Conservation (phyloP, 2,113 vertebrate genomes). For the Chloroceryle aenea region DNA sequence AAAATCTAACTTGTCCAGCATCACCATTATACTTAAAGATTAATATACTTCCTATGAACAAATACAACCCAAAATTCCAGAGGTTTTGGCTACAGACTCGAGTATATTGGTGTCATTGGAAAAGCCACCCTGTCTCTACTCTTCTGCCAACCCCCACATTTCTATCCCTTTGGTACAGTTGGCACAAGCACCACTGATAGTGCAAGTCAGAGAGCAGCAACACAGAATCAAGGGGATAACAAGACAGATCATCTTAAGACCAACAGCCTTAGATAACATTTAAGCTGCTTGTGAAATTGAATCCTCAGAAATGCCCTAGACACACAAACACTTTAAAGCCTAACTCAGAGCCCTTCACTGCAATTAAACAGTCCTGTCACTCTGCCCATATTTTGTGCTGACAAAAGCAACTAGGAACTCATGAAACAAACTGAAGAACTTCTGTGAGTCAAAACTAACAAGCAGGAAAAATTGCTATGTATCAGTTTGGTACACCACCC, state of each 20-base stretch:
- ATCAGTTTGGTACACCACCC: background rate
- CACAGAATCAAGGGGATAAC: fast-evolving
- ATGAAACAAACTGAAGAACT: background rate
- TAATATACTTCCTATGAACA: background rate
- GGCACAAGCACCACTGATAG: background rate
- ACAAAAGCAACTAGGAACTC: background rate
- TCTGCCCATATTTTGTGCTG: background rate
- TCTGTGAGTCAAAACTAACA: background rate
- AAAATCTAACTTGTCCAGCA: background rate
- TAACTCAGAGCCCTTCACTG: background rate
- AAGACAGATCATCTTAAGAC: background rate
- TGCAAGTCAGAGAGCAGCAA: background rate
- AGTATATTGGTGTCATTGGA: background rate
- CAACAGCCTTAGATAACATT: background rate
- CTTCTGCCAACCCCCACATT: fast-evolving
- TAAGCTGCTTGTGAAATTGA: background rate
- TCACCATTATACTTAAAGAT: background rate
- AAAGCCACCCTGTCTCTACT: background rate
- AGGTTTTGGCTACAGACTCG: background rate
- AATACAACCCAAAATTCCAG: background rate
- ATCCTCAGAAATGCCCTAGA: background rate
- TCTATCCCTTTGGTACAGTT: background rate
- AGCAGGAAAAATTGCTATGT: background rate
- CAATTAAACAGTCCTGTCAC: background rate
- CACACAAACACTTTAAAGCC: background rate